Evolutionary conservation across 1,140 invertebrate species (phyloP).

Genomic region (Lineus longissimus): DNA sequence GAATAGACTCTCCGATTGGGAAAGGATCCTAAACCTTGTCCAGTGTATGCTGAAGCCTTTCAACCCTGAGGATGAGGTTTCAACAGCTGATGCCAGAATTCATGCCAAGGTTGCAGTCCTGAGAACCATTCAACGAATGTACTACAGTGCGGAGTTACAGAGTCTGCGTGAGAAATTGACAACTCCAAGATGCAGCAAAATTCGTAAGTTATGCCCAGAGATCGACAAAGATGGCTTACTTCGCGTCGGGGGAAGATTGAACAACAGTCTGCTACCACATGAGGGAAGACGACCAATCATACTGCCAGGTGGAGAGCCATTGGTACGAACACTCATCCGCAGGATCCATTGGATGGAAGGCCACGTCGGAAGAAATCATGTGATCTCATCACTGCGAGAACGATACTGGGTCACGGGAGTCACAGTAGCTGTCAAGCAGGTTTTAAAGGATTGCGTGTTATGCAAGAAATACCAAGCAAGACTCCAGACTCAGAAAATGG

Average conservation of each 20-base stretch:
- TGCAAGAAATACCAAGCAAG: conserved; percentile 4
- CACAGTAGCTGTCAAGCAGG: neutral
- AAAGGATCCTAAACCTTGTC: neutral
- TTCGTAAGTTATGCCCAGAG: neutral
- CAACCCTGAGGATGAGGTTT: neutral
- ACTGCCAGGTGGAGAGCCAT: neutral
- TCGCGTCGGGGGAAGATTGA: neutral
- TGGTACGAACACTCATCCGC: neutral
- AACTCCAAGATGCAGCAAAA: neutral
- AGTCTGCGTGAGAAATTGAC: neutral
- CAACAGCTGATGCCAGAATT: neutral
- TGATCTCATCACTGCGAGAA: neutral
- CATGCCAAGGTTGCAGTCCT: neutral
- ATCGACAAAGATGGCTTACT: neutral
- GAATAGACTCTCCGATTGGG: conserved; percentile 1
- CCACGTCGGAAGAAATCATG: conserved; percentile 4
- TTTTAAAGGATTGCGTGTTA: neutral
- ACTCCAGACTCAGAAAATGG: neutral
- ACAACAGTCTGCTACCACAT: conserved; percentile 2
- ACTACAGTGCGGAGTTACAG: neutral
- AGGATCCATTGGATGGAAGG: conserved; percentile 2
- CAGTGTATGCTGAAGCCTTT: neutral
- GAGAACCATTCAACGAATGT: neutral
- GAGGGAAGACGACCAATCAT: conserved; percentile 2
- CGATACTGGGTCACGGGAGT: neutral